These are phyloP conservation scores for Synanthedon tipuliformis DNA, from an alignment of 2,888 invertebrate genomes.

Conservation along the genomic window DNA sequence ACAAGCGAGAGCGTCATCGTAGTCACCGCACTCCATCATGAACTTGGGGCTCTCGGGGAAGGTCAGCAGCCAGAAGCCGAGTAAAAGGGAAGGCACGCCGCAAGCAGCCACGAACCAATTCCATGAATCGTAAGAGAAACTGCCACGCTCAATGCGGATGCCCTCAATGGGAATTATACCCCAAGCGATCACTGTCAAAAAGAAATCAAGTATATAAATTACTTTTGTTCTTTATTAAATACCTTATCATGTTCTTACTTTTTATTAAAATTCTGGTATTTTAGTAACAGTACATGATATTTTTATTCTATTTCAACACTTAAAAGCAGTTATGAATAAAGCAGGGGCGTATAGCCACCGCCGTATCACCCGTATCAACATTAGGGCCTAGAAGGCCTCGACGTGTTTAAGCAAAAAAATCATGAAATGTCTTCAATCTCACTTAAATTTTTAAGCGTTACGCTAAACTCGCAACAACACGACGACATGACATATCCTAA, in stretches of 20 bases:
- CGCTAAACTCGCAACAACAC: too few species aligned
- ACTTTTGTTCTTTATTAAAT: conserved; percentile 8
- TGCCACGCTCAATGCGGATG: conserved; percentile 64
- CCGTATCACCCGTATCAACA: too few species aligned
- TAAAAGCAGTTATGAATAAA: too few species aligned
- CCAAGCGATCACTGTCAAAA: conserved; percentile 77
- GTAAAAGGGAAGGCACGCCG: conserved; percentile 76
- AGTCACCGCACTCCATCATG: conserved; percentile 82
- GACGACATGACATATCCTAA: too few species aligned
- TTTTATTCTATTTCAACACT: too few species aligned
- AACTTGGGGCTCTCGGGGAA: conserved; percentile 89
- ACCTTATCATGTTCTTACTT: too few species aligned
- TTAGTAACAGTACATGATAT: not conserved
- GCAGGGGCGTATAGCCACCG: too few species aligned
- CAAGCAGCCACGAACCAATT: conserved; percentile 83
- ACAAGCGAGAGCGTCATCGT: conserved; percentile 78
- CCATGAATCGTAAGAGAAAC: conserved; percentile 82
- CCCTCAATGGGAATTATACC: conserved; percentile 78
- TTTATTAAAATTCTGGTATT: too few species aligned
- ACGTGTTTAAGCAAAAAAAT: too few species aligned
- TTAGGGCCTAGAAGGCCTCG: too few species aligned
- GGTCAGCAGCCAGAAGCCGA: conserved; percentile 77
- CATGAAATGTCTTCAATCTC: too few species aligned
- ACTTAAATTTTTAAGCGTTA: too few species aligned
- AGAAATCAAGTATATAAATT: not conserved